A percentile compares a stretch with the other conserved stretches of the same genome.
Evolutionary conservation across 2,888 invertebrate genomes (phyloP).

Genomic region (Dorcus hopei): DNA sequence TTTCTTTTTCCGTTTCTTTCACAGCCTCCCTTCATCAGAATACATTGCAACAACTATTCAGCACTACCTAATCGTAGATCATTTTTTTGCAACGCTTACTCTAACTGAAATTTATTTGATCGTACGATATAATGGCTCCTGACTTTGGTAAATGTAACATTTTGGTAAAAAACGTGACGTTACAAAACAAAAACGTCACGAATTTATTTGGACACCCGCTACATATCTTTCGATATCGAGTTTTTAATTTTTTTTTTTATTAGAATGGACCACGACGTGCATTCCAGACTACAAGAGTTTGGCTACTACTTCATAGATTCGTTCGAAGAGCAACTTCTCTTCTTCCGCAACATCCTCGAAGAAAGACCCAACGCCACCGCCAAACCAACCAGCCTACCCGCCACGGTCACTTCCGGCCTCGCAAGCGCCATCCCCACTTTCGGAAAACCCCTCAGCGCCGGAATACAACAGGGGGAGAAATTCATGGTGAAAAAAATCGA

Average conservation of each 20-base stretch:
- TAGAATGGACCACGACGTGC: not conserved
- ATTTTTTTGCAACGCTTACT: too few species aligned
- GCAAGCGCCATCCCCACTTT: constrained; percentile 13
- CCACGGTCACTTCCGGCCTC: constrained; percentile 10
- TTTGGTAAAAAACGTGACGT: too few species aligned
- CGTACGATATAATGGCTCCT: too few species aligned
- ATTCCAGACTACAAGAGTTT: constrained; percentile 11
- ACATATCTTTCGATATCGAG: too few species aligned
- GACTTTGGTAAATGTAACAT: too few species aligned
- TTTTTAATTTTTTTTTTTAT: not conserved
- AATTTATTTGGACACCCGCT: too few species aligned
- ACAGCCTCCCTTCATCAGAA: too few species aligned
- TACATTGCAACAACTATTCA: too few species aligned
- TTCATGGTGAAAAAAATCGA: constrained; percentile 10
- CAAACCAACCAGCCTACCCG: constrained; percentile 12
- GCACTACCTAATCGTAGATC: too few species aligned
- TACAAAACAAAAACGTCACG: too few species aligned
- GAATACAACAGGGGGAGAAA: constrained; percentile 14
- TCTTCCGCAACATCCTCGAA: constrained; percentile 18
- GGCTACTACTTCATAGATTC: constrained; percentile 18
- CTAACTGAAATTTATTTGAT: too few species aligned
- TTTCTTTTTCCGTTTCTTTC: too few species aligned
- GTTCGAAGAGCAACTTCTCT: constrained; percentile 17
- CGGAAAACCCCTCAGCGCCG: constrained; percentile 12
- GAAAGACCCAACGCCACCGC: constrained; percentile 6